Evolutionary conservation across 2,797 vertebrate genomes (phyloP), one percentile per base, ranked within the genome.

Genomic region (Falco columbarius): DNA sequence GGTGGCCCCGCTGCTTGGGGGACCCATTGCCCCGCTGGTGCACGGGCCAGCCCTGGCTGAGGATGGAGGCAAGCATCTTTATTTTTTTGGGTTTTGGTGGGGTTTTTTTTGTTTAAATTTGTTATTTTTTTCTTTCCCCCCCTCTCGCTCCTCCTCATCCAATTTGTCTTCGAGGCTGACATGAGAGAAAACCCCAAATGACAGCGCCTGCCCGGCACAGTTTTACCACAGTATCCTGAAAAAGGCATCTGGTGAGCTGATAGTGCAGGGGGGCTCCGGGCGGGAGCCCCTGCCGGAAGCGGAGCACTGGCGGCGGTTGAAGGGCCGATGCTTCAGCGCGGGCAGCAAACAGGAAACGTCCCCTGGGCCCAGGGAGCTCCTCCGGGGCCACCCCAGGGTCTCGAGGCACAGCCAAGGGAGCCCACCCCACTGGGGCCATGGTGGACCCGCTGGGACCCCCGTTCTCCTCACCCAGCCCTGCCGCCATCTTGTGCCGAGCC

Each of bases 201-300:
- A 94, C 99, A 94, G 89, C 96, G 96, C 94, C 95, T 92, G 83
- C 98, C 97, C 97, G 96, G 98, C 97, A 98, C 98, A 98, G 98
- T 99, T 99, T 99, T 98, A 99, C 99, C 99, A 98, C 98, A 98
- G 98, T 98, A 98, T 98, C 99, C 99, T 99, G 99, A 98, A 98
- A 98, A 96, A 98, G 97, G 98, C 98, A 98, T 99, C 99, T 99
- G 99, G 98, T 89, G 91, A 97, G 97, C 98, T 98, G 98, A 98
- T 98, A 98, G 97, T 93, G 97, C 96, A 97, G 97, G 89, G 89
- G 94, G 97, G 95, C 96, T 97, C 98, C 97, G 42, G 95, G 97
- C 89, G 94, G 96, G 97, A 98, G 97, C 98, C 98, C 97, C 97
- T 82, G 97, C 98, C 98, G 98, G 98, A 98, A 98, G 98, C 98